Conservation (phyloP, 92 coral and sea anemone species). For the Heteractis magnifica region DNA sequence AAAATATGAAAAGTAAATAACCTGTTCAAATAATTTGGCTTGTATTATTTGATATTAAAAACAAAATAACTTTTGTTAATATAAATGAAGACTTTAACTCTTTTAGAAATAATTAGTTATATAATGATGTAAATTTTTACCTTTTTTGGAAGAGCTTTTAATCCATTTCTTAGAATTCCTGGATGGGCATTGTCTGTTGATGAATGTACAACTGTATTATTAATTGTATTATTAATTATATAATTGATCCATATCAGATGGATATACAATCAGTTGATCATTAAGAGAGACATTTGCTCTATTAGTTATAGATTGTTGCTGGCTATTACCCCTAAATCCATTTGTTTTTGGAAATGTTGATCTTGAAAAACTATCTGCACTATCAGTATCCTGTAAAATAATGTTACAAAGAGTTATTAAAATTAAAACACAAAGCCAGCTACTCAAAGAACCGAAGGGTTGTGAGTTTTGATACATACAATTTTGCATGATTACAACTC, state of each 20-base stretch:
- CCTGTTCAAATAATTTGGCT: too few relatives aligned
- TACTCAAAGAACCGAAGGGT: too few relatives aligned
- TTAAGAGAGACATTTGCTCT: not conserved
- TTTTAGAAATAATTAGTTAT: too few relatives aligned
- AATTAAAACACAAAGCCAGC: not conserved
- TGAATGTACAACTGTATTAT: not conserved
- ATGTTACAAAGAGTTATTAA: not conserved
- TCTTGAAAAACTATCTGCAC: slow-evolving; percentile 55
- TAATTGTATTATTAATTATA: not conserved
- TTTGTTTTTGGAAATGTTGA: slow-evolving; percentile 46
- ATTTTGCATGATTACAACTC: too few relatives aligned
- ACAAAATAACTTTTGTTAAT: too few relatives aligned
- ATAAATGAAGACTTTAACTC: too few relatives aligned
- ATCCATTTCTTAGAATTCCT: slow-evolving; percentile 92
- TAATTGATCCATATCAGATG: not conserved
- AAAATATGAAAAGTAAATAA: too few relatives aligned
- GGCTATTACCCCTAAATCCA: slow-evolving; percentile 60
- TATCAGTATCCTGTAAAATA: slow-evolving; percentile 68
- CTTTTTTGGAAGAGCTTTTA: slow-evolving; percentile 63
- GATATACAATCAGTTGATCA: not conserved
- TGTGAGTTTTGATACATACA: too few relatives aligned
- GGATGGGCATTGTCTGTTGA: slow-evolving; percentile 26
- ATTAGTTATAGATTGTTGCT: not conserved
- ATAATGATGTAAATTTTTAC: slow-evolving; percentile 14
- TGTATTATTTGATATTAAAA: too few relatives aligned